Percentiles rank a stretch among this genome's conserved stretches.
These are phyloP conservation scores for Glareola pratincola DNA, from an alignment of 2,113 vertebrate species.

Conservation along the genomic window DNA sequence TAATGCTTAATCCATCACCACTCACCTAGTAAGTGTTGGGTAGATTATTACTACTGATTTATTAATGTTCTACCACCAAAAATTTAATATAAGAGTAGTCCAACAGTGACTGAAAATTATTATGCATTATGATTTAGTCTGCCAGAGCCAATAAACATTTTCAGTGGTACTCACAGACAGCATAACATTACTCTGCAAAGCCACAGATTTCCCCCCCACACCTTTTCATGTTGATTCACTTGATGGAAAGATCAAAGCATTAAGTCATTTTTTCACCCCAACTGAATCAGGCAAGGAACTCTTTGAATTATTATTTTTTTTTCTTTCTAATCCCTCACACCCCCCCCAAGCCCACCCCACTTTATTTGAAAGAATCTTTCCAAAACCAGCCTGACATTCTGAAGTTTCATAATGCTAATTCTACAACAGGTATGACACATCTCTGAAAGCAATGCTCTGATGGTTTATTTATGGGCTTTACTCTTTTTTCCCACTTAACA, in stretches of 20 bases:
- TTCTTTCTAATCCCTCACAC: background rate
- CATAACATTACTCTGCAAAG: background rate
- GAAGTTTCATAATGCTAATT: constrained; percentile 20
- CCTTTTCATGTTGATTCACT: constrained; percentile 54
- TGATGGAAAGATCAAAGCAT: constrained; percentile 67
- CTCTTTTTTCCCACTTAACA: constrained; percentile 20
- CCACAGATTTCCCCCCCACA: background rate
- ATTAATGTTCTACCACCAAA: background rate
- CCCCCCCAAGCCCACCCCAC: background rate
- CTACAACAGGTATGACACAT: constrained; percentile 24
- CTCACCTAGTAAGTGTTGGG: background rate
- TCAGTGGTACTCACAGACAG: background rate
- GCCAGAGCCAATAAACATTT: background rate
- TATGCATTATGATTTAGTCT: background rate
- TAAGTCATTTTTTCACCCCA: constrained; percentile 13
- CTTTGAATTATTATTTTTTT: constrained; percentile 59
- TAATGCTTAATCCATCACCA: background rate
- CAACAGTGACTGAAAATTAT: background rate
- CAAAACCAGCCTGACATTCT: constrained; percentile 41
- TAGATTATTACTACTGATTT: background rate
- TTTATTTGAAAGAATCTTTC: constrained; percentile 37
- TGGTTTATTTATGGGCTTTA: constrained; percentile 53
- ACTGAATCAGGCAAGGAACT: constrained; percentile 43
- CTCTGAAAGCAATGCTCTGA: constrained; percentile 9
- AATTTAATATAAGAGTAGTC: background rate